Percentiles rank a stretch among this genome's conserved stretches.
Evolutionary conservation across 2,113 vertebrate genomes (phyloP).

Genomic region (Empidonax alnorum): DNA sequence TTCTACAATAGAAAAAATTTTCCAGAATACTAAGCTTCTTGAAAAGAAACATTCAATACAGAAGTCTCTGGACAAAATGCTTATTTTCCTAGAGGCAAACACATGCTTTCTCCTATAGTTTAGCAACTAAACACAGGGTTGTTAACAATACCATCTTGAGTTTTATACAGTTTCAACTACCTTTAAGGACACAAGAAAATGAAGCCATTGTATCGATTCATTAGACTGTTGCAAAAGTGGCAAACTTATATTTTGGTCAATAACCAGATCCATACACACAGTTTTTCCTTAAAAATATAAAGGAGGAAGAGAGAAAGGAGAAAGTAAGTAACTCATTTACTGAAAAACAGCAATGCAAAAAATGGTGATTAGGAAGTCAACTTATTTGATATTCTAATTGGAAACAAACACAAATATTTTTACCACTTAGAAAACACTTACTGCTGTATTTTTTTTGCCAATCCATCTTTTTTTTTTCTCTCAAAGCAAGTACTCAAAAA

Average conservation of each 20-base stretch:
- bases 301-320: not conserved
- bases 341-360: not conserved
- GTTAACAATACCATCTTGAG: not conserved
- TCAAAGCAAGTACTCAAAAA: not conserved
- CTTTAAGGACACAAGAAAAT: not conserved
- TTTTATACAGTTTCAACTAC: not conserved
- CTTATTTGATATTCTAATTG: not conserved
- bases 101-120: not conserved
- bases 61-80: not conserved
- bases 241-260: not conserved
- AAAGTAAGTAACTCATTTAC: not conserved
- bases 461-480: too few relatives aligned
- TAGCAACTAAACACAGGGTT: not conserved
- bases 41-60: conserved; percentile 36
- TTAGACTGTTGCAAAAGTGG: not conserved
- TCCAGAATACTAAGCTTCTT: conserved; percentile 58
- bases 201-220: not conserved
- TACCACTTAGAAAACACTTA: not conserved
- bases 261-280: not conserved
- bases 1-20: conserved; percentile 44
- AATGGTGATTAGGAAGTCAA: not conserved
- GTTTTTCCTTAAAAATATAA: not conserved
- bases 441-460: not conserved
- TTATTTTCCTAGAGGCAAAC: conserved; percentile 41
- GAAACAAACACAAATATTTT: not conserved